Evolutionary conservation across 2,113 vertebrate genomes (phyloP).

Genomic region (Tretioscincus oriximinensis): DNA sequence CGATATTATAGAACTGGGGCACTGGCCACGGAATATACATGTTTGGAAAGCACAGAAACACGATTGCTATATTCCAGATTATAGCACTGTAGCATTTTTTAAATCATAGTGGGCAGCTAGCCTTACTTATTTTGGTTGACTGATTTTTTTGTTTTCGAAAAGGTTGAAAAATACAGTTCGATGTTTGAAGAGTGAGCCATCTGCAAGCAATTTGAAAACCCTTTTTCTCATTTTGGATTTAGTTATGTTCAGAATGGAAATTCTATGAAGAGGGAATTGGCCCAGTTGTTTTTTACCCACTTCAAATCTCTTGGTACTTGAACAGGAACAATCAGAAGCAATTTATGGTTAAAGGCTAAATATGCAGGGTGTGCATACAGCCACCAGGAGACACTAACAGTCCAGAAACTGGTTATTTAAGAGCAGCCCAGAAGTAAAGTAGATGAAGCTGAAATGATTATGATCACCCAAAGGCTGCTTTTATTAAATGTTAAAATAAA

Average conservation of each 20-base stretch:
- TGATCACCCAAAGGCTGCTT: neutral
- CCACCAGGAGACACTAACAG: constrained; percentile 2
- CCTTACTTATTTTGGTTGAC: neutral
- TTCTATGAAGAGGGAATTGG: neutral
- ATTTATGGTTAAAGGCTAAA: neutral
- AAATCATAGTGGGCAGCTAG: too few species aligned
- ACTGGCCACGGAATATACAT: too few species aligned
- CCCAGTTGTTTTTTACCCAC: neutral
- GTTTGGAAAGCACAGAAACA: too few species aligned
- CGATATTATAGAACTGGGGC: too few species aligned
- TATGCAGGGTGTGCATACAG: neutral
- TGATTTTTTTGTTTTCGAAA: neutral
- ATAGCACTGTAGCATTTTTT: too few species aligned
- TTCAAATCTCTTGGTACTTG: neutral
- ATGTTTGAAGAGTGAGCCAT: too few species aligned
- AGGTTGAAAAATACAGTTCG: neutral
- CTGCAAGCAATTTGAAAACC: neutral
- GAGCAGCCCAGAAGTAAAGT: neutral
- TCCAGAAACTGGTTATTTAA: constrained; percentile 6
- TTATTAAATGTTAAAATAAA: neutral
- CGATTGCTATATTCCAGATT: too few species aligned
- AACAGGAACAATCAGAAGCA: neutral
- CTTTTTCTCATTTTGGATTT: neutral
- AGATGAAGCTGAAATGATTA: neutral
- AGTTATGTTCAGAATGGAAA: neutral